Base-by-base conservation (phyloP, 2,888 invertebrate species). In the Leptopterna dolabrata region DNA sequence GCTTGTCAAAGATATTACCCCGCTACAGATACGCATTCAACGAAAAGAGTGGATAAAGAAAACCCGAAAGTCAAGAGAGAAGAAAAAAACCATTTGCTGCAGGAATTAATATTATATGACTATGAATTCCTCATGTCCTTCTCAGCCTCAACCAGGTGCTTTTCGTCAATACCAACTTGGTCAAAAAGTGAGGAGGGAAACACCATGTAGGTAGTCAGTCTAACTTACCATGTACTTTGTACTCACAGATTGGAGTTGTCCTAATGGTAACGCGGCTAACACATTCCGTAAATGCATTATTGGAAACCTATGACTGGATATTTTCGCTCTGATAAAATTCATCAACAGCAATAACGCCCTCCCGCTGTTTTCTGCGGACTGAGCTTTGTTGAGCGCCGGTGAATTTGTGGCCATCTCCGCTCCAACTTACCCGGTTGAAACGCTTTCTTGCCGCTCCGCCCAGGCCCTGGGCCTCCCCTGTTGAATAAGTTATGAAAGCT, bases 401-500 rank as follows among this genome's bases (percentile, higher is more conserved):
- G 63, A 63, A 63, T 63, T 63, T 11, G 63, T 27, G 63, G 63
- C 24, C 24, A 27, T 27, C 19, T 63, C 63, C 24, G 24, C 19
- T 11, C 24, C 6, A 63, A 63, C 63, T 63, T 63, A 2, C 36
- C 36, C 36, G 7, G 36, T 13, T 47, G 47, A 16, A 55, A 19
- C 14, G n/a, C 55, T 19, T 55, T 55, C 63, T 63, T 24, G 63
- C 63, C 63, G 24, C 63, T 63, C 24, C 24, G 24, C 24, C 63
- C 63, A 24, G 63, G 24, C 63, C n/a, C n/a, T n/a, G n/a, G n/a
- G n/a, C 14, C 51, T 19, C 63, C 63, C 63, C 63, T 63, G 63
- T 63, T 63, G 63, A 63, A 63, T 63, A 63, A 63, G 63, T 63
- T 63, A 63, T 63, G 63, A 63, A 63, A 19, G 63, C 63, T 63